Evolutionary conservation across 2,888 invertebrate species (phyloP).

Genomic region (Habroteleia sp.): DNA sequence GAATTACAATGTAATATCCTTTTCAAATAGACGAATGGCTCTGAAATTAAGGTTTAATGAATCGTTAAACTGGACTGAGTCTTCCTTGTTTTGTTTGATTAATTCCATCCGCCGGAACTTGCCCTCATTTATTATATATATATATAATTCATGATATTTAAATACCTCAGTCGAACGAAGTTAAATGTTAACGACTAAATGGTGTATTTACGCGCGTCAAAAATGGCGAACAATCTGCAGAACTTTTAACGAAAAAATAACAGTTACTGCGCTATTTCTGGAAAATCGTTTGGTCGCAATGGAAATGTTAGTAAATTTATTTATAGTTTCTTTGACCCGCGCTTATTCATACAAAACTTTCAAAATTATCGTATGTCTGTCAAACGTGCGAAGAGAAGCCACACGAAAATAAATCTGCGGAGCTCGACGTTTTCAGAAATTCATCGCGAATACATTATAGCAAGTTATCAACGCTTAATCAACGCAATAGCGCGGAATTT

Average conservation of each 20-base stretch:
- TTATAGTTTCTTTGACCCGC: conserved; percentile 57
- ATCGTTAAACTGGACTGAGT: conserved; percentile 6
- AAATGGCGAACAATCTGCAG: conserved; percentile 8
- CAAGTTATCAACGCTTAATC: conserved; percentile 22
- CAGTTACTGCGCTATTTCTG: conserved; percentile 26
- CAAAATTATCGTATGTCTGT: conserved; percentile 45
- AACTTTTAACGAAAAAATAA: conserved; percentile 29
- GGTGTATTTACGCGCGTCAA: neutral
- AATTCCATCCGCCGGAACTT: conserved; percentile 3
- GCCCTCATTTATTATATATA: neutral
- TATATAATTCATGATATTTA: conserved; percentile 6
- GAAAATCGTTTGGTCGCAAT: conserved; percentile 30
- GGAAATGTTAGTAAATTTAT: conserved; percentile 51
- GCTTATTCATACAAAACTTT: conserved; percentile 52
- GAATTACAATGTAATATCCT: no score
- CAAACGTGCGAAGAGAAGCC: conserved; percentile 11
- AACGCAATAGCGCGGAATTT: conserved; percentile 3
- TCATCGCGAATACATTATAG: conserved; percentile 21
- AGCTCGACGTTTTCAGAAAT: conserved; percentile 2
- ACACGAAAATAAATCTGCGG: conserved; percentile 37
- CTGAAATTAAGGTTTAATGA: conserved; percentile 31
- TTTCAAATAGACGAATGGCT: conserved; percentile 11
- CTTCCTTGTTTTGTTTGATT: conserved; percentile 10
- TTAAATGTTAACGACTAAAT: conserved; percentile 2
- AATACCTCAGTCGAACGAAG: no score